Evolutionary conservation across 2,888 invertebrate genomes (phyloP), one percentile per base, ranked within the genome.

Genomic region (Unio pictorum): DNA sequence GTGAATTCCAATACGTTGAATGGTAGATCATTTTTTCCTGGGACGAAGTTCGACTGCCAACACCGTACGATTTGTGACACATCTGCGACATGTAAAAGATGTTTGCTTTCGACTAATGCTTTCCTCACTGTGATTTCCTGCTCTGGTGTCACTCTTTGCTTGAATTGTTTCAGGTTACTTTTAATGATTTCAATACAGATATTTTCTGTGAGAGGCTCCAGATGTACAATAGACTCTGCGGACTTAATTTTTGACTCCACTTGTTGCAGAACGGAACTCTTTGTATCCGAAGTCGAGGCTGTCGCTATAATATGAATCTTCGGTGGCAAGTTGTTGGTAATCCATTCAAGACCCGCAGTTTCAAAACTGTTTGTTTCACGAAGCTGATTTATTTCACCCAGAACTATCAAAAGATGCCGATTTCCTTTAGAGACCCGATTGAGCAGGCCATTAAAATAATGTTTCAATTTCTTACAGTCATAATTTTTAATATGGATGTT

Each of bases 291-390:
- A 0, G 79, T 76, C 4, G 76, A 60, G 30, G 75, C 78, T 20
- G 84, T 79, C 15, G 84, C 72, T 5, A 85, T 70, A 26, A 85
- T 70, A 62, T 83, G 79, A 26, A 85, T 80, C 69, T 84, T 84
- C 34, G 81, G 59, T 17, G 86, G 85, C 11, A 84, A 74, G 57
- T 76, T 76, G 3, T 65, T 68, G 11, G 78, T 76, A 15, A 86
- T 65, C 86, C 86, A 86, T 55, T 82, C 80, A 66, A 84, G 72
- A 18, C 61, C 66, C 63, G 76, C 76, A 54, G 72, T 72, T 11
- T 69, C 69, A 11, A 30, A 23, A 4, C 76, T 73, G 26, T 56
- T 62, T 11, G 79, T 70, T 64, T 78, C 76, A 45, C 74, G 68
- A 57, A 78, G 74, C 57, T 84, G 82, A 66, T 86, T 86, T n/a